Evolutionary conservation across 1,140 invertebrate genomes (phyloP).

Genomic region (Aphidius gifuensis): DNA sequence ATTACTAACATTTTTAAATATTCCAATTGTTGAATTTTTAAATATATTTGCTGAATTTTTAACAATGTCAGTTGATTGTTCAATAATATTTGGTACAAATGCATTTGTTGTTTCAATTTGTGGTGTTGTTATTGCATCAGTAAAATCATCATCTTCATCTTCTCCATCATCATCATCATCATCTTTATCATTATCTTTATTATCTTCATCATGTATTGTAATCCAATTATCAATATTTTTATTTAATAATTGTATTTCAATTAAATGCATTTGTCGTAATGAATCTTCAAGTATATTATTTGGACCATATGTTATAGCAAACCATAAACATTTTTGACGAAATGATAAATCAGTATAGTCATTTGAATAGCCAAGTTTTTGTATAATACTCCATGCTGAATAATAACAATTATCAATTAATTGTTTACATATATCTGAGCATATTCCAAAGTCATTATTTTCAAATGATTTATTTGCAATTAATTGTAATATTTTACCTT

Average conservation of each 20-base stretch:
- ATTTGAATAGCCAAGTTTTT: conserved; percentile 54
- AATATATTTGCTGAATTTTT: conserved; percentile 49
- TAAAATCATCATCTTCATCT: conserved; percentile 38
- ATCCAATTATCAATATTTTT: conserved; percentile 44
- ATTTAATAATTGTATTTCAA: conserved; percentile 48
- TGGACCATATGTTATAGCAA: conserved; percentile 58
- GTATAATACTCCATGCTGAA: conserved; percentile 57
- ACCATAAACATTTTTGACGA: conserved; percentile 56
- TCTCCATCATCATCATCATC: conserved; percentile 31
- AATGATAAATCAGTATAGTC: conserved; percentile 56
- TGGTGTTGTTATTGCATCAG: conserved; percentile 41
- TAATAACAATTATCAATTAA: conserved; percentile 57
- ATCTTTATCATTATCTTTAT: conserved; percentile 28
- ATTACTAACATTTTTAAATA: conserved; percentile 47
- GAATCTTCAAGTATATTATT: conserved; percentile 57
- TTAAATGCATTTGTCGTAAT: conserved; percentile 53
- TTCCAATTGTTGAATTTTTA: conserved; percentile 46
- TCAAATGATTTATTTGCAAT: conserved; percentile 59
- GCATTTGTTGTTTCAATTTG: conserved; percentile 41
- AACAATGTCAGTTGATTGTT: conserved; percentile 47
- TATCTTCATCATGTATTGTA: conserved; percentile 28
- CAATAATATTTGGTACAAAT: conserved; percentile 49
- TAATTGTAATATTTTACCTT: conserved; percentile 62
- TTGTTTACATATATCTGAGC: conserved; percentile 54
- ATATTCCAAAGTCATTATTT: conserved; percentile 56